Conservation (phyloP, 1,140 invertebrate genomes). For the Tetranychus cinnabarinus region DNA sequence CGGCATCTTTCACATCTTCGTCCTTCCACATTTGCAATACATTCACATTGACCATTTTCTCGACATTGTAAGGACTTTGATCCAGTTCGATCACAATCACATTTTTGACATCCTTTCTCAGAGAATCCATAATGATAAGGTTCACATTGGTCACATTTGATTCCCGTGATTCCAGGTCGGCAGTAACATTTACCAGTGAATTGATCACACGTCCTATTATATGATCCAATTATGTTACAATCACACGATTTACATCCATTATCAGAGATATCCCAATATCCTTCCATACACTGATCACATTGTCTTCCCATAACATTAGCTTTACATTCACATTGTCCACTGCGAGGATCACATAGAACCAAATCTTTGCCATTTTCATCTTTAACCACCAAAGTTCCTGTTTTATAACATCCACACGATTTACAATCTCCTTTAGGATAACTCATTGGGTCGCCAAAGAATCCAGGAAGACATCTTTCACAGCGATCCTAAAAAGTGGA, state of each 20-base stretch:
- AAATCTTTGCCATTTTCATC: neutral
- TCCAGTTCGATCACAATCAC: constrained; percentile 68
- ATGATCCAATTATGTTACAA: constrained; percentile 60
- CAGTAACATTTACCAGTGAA: constrained; percentile 52
- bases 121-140: constrained; percentile 73
- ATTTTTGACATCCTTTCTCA: constrained; percentile 49
- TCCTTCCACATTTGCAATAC: constrained; percentile 58
- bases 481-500: constrained; percentile 22
- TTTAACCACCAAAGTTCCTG: neutral
- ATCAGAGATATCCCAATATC: constrained; percentile 26
- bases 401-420: constrained; percentile 10
- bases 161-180: constrained; percentile 54
- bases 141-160: constrained; percentile 57
- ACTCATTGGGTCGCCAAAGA: constrained; percentile 60
- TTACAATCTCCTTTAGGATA: constrained; percentile 70
- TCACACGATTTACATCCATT: constrained; percentile 43
- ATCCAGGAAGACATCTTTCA: constrained; percentile 68
- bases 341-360: constrained; percentile 44
- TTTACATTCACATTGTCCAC: constrained; percentile 70
- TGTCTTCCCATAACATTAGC: constrained; percentile 49
- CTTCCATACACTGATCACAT: constrained; percentile 55
- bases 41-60: constrained; percentile 54
- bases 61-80: constrained; percentile 38
- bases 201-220: constrained; percentile 53
- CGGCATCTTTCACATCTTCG: constrained; percentile 70